A percentile compares a stretch with the other conserved stretches of the same genome.
phyloP scores from a whole-genome alignment of 1,140 invertebrate species.

The Danaus plexippus region DNA sequence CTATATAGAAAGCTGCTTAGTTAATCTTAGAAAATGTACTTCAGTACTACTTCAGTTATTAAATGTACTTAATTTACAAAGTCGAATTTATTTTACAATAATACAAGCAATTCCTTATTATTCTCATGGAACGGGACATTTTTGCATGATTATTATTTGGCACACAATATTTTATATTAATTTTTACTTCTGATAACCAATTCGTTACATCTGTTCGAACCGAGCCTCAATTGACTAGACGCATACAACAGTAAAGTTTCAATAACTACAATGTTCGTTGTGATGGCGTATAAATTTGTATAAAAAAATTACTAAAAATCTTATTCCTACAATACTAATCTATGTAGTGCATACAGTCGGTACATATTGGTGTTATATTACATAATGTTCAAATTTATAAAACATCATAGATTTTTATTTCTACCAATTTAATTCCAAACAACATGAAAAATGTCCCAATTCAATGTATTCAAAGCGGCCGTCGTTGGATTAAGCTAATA shows the following conservation, averaged over 20 bases:
- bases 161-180: constrained; percentile 27
- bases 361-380: constrained; percentile 9
- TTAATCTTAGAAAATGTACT: no score
- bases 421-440: constrained; percentile 2
- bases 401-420: background rate
- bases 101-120: constrained; percentile 8
- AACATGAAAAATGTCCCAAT: constrained; percentile 36
- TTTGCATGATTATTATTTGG: constrained; percentile 34
- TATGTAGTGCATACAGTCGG: constrained; percentile 11
- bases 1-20: no score
- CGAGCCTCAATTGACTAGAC: constrained; percentile 22
- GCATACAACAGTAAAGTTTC: constrained; percentile 2
- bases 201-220: constrained; percentile 20
- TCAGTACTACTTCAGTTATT: no score
- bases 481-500: background rate
- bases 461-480: constrained; percentile 14
- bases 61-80: constrained; percentile 1
- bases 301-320: constrained; percentile 8
- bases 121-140: constrained; percentile 36
- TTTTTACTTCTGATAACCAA: constrained; percentile 4
- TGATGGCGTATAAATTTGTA: constrained; percentile 1
- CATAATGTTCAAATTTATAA: constrained; percentile 1
- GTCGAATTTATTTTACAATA: constrained; percentile 1
- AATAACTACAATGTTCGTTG: background rate
- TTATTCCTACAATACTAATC: constrained; percentile 8